Conservation (phyloP, 2,888 invertebrate species). For the Stenchaetothrips biformis region DNA sequence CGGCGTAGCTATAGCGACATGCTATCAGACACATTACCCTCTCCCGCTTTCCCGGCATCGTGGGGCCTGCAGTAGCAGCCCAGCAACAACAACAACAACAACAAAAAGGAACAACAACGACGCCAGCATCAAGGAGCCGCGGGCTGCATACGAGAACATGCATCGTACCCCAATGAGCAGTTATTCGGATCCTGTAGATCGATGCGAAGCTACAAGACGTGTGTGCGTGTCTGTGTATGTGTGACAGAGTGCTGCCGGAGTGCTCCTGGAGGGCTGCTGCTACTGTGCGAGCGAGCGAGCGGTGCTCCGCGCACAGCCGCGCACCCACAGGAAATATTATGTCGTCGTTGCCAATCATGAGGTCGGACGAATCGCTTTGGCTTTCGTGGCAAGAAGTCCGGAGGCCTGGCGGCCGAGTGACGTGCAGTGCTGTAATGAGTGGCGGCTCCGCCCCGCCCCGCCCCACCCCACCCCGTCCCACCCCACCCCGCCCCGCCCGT, state of each 20-base stretch:
- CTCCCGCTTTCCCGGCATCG: background rate
- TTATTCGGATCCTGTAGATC: constrained; percentile 23
- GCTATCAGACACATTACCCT: constrained; percentile 19
- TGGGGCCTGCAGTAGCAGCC: background rate
- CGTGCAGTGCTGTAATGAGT: too few relatives aligned
- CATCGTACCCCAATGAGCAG: constrained; percentile 20
- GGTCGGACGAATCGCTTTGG: too few relatives aligned
- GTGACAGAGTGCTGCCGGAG: background rate
- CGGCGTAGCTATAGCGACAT: constrained; percentile 7
- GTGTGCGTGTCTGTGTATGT: constrained; percentile 9
- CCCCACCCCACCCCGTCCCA: too few relatives aligned
- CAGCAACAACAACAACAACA: background rate
- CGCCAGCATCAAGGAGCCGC: background rate
- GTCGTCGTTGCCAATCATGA: too few relatives aligned
- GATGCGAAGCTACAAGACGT: background rate
- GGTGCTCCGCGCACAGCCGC: too few relatives aligned
- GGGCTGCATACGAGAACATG: constrained; percentile 24
- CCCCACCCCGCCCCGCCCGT: too few relatives aligned
- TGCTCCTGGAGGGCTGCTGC: too few relatives aligned
- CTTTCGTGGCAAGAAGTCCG: too few relatives aligned
- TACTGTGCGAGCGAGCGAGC: too few relatives aligned
- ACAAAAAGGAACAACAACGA: background rate
- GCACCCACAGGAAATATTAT: too few relatives aligned
- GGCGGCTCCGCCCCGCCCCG: too few relatives aligned
- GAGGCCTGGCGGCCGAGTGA: too few relatives aligned